Evolutionary conservation across 2,888 invertebrate species (phyloP), one percentile per base, ranked within the genome.

Genomic region (Brassicogethes aeneus): DNA sequence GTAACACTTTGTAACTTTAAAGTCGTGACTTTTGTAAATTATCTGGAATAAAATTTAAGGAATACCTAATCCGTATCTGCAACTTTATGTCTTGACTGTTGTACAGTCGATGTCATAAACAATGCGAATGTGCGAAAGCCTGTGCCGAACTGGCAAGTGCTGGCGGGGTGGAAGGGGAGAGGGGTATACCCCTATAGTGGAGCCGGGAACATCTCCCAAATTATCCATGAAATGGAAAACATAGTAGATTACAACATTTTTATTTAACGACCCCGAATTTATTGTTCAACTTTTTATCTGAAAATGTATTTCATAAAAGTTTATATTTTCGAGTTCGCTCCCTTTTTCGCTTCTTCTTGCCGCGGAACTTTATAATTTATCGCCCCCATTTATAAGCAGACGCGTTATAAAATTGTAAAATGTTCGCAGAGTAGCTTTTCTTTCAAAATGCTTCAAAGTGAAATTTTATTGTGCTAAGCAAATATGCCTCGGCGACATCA

Each of bases 41-140:
- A n/a, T n/a, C n/a, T n/a, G n/a, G n/a, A n/a, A n/a, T n/a, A n/a
- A n/a, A n/a, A n/a, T n/a, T n/a, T n/a, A n/a, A n/a, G n/a, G n/a
- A n/a, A n/a, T n/a, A n/a, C n/a, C n/a, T n/a, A n/a, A n/a, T n/a
- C n/a, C n/a, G n/a, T n/a, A n/a, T n/a, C n/a, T n/a, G n/a, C n/a
- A n/a, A n/a, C n/a, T n/a, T n/a, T n/a, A 55, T 56, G 54, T 55
- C 58, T 55, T 56, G 55, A 57, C 59, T 57, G 56, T 57, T 54
- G 52, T 54, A 54, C 53, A 50, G 53, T 56, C 57, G 55, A 48
- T 47, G 54, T 51, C 54, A 57, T 62, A 62, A 62, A 62, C 61
- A 59, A 61, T 54, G 56, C 54, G 56, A 53, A 57, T 56, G 57
- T 61, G 59, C 55, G 59, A 59, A 59, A 54, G 50, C 57, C 57